phyloP scores from a whole-genome alignment of 2,797 vertebrate species.

The Cyprinodon diabolis region DNA sequence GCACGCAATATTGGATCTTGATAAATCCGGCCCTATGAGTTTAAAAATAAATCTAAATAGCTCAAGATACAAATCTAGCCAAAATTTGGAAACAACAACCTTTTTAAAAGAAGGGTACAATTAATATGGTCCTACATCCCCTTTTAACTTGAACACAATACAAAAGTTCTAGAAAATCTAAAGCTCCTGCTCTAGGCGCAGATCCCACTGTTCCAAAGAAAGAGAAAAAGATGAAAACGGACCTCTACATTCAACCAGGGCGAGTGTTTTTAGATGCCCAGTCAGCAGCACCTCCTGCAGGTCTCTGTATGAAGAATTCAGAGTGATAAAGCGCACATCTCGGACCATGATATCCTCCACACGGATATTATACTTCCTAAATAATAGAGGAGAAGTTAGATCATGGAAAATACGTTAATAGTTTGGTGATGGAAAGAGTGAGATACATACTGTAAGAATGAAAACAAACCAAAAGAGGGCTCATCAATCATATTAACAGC shows the following conservation, averaged over 20 bases:
- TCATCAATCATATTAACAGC: not conserved
- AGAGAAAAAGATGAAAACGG: constrained; percentile 34
- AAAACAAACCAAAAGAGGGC: not conserved
- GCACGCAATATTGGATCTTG: no score
- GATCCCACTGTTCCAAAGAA: not conserved
- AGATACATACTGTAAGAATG: not conserved
- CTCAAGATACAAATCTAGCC: not conserved
- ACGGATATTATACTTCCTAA: constrained; percentile 94
- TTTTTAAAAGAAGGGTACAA: not conserved
- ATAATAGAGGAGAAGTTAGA: constrained; percentile 7
- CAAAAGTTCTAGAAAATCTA: not conserved
- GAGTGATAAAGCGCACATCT: constrained; percentile 89
- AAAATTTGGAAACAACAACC: not conserved
- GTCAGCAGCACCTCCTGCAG: constrained; percentile 88
- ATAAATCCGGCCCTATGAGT: no score
- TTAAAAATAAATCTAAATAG: not conserved
- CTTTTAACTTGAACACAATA: no score
- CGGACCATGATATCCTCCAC: constrained; percentile 99
- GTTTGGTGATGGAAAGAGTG: not conserved
- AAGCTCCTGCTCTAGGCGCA: not conserved
- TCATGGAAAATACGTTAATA: not conserved
- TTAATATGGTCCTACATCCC: not conserved
- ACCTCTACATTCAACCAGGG: constrained; percentile 94
- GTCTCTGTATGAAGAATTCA: constrained; percentile 91
- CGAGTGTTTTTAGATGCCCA: constrained; percentile 91